Base-by-base conservation (phyloP, 1,140 invertebrate genomes). In the Eupeodes corollae region DNA sequence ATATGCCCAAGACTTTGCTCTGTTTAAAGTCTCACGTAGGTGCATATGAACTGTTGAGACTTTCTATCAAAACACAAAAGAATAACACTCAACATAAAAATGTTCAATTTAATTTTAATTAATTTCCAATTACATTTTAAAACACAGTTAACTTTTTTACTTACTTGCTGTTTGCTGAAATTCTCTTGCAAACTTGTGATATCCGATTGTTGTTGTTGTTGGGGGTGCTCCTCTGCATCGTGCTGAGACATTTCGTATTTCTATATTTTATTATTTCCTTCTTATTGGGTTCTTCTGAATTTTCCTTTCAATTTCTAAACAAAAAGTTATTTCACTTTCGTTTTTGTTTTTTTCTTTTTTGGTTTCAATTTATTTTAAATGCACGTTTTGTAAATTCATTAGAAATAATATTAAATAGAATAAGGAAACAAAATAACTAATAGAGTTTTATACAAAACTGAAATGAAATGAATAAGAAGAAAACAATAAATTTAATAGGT, bases 111-210 rank as follows among this genome's bases (percentile, higher is more conserved):
- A 18, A 42, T 42, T 21, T 13, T 13, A 18, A 42, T 42, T 15
- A 14, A 6, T 16, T 42, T 13, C 18, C 33, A 6, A 42, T 42
- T 16, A 30, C 14, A 12, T 21, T 42, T 34, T 13, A 18, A 32
- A 30, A 2, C 11, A 19, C 19, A 26, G 13, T 12, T 18, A 18
- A 35, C 39, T 18, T 18, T 31, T 43, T 11, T 2, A 40, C 33
- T 47, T 34, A 53, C 52, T 48, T 53, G 52, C 38, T 53, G 52
- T 40, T 50, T 46, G 13, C 41, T 39, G 19, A 53, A 50, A 40
- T 35, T 50, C 30, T 53, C 52, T 42, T 53, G 52, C 21, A 53
- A 31, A 35, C 45, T 46, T n/a, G 42, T 46, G 12, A 52, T 52
- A 38, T 49, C 39, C 11, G 47, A 13, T 21, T 18, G 11, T 18